phyloP scores from a whole-genome alignment of 30 jellyfish, hydroid and myxozoan species.

The Turritopsis rubra region DNA sequence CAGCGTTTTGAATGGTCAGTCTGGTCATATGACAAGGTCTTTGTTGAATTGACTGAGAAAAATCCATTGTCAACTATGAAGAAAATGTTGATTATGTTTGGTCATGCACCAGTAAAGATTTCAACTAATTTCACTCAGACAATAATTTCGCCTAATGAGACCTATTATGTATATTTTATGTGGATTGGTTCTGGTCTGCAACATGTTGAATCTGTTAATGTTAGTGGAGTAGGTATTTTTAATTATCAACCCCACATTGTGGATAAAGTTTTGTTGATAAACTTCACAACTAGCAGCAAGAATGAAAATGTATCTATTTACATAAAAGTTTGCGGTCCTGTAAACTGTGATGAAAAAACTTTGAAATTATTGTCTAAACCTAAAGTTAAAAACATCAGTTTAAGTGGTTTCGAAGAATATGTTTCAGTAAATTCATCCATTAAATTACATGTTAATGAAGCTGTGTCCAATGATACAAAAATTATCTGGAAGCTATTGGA shows the following conservation, averaged over 20 bases:
- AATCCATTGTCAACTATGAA: neutral
- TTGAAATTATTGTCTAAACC: neutral
- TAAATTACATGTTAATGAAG: neutral
- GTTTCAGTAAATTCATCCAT: neutral
- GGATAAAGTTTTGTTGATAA: neutral
- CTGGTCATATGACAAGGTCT: neutral
- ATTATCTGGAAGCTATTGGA: neutral
- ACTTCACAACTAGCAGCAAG: neutral
- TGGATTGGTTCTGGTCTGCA: neutral
- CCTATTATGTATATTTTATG: neutral
- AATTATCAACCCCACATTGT: neutral
- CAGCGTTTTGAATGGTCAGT: neutral
- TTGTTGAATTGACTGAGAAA: neutral
- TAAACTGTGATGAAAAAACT: neutral
- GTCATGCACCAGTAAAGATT: neutral
- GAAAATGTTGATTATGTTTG: neutral
- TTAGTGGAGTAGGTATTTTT: neutral
- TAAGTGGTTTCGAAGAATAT: slow-evolving; percentile 3
- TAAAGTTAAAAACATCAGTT: neutral
- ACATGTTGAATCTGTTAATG: neutral
- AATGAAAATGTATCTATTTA: neutral
- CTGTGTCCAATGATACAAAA: neutral
- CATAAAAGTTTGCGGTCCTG: neutral
- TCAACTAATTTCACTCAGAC: neutral
- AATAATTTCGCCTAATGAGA: neutral